Percentiles rank a stretch among this genome's conserved stretches.
phyloP scores from a whole-genome alignment of 1,140 invertebrate species.

The Pseudomyrmex concolor region DNA sequence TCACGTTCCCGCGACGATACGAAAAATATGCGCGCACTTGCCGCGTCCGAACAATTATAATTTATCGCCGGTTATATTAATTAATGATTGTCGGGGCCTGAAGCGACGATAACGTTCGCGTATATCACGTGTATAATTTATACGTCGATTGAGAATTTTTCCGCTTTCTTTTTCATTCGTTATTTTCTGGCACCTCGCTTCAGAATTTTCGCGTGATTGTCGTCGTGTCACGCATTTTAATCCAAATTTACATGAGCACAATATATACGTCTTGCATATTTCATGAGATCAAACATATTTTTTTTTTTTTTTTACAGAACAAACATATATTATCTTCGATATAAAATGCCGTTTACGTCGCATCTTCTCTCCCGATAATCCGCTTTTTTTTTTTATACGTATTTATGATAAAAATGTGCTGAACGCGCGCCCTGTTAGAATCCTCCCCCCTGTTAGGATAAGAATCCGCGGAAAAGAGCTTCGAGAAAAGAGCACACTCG shows the following conservation, averaged over 20 bases:
- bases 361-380: background rate
- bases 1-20: background rate
- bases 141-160: slow-evolving; percentile 26
- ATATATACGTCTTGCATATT: slow-evolving; percentile 37
- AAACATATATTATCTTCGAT: slow-evolving; percentile 30
- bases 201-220: slow-evolving; percentile 46
- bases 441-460: background rate
- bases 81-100: slow-evolving; percentile 23
- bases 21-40: background rate
- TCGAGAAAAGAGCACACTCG: slow-evolving; percentile 2
- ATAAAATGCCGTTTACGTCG: background rate
- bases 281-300: slow-evolving; percentile 12
- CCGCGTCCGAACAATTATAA: slow-evolving; percentile 27
- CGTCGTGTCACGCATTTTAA: slow-evolving; percentile 24
- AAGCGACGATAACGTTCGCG: slow-evolving; percentile 2
- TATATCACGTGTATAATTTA: too few relatives aligned
- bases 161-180: background rate
- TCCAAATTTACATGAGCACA: slow-evolving; percentile 29
- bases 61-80: slow-evolving; percentile 45
- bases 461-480: background rate
- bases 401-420: slow-evolving; percentile 10
- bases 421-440: too few relatives aligned
- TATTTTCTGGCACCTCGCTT: slow-evolving; percentile 19
- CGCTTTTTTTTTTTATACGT: background rate
- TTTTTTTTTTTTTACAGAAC: background rate